These are phyloP conservation scores for Ceratoteleas bidentatus DNA, from an alignment of 1,140 invertebrate species.

Conservation along the genomic window DNA sequence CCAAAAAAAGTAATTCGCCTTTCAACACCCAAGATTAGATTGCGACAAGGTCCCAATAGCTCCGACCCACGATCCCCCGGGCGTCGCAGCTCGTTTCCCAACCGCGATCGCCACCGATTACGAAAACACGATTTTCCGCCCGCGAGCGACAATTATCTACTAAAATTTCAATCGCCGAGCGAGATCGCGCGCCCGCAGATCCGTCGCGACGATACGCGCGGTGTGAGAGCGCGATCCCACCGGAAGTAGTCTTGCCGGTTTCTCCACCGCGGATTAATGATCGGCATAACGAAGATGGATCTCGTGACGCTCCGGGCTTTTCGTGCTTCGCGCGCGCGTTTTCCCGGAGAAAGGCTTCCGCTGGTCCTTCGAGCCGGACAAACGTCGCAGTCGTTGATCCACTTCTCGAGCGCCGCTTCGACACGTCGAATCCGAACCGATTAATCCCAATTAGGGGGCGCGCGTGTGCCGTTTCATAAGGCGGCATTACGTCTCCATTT, in stretches of 20 bases:
- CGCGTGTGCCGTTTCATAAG: too few species aligned
- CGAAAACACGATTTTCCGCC: background rate
- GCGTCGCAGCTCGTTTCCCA: too few species aligned
- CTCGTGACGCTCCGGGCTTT: constrained; percentile 66
- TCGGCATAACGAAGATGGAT: constrained; percentile 67
- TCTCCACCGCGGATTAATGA: constrained; percentile 64
- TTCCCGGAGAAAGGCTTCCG: constrained; percentile 60
- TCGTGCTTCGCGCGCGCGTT: constrained; percentile 60
- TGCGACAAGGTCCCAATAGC: too few species aligned
- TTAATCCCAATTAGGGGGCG: too few species aligned
- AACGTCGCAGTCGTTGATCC: too few species aligned
- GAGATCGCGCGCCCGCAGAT: constrained; percentile 65
- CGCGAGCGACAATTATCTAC: constrained; percentile 60
- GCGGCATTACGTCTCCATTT: too few species aligned
- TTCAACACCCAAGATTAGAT: too few species aligned
- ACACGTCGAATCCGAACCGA: too few species aligned
- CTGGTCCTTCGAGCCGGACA: constrained; percentile 49
- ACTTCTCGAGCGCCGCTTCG: too few species aligned
- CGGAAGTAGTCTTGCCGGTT: constrained; percentile 64
- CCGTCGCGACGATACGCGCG: constrained; percentile 43
- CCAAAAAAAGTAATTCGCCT: too few species aligned
- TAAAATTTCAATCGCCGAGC: constrained; percentile 64
- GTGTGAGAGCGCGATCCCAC: constrained; percentile 65
- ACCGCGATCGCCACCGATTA: too few species aligned
- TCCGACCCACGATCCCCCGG: too few species aligned